Evolutionary conservation across 2,888 invertebrate species (phyloP).

Genomic region (Cryptocephalus moraei): DNA sequence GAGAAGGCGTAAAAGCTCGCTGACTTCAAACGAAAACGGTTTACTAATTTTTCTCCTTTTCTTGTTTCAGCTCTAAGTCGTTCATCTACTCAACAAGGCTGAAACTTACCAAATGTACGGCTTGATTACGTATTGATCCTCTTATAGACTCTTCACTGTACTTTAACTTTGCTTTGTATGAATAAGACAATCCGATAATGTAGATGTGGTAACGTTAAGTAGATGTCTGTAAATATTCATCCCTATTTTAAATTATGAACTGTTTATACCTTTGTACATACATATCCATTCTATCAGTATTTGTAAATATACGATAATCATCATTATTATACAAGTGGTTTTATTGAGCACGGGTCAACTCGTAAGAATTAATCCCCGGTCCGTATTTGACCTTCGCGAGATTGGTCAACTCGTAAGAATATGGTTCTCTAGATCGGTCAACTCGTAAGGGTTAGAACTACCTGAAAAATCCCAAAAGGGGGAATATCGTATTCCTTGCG

Average conservation of each 20-base stretch:
- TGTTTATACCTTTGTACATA: slow-evolving; percentile 30
- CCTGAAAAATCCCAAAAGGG: too few species aligned
- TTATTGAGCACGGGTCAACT: too few species aligned
- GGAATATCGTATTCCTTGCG: too few species aligned
- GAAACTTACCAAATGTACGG: slow-evolving; percentile 29
- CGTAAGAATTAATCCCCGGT: too few species aligned
- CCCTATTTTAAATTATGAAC: slow-evolving; percentile 24
- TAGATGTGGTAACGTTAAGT: slow-evolving; percentile 21
- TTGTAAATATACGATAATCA: slow-evolving; percentile 20
- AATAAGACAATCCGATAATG: slow-evolving; percentile 26
- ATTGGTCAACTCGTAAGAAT: too few species aligned
- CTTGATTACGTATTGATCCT: too few species aligned
- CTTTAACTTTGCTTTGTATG: not conserved
- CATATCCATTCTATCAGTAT: slow-evolving; percentile 21
- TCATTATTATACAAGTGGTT: too few species aligned
- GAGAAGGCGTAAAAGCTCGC: too few species aligned
- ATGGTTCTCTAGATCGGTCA: too few species aligned
- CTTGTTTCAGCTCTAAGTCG: slow-evolving; percentile 22
- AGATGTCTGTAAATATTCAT: slow-evolving; percentile 21
- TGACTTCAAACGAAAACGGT: not conserved
- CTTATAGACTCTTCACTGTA: too few species aligned
- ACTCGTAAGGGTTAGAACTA: too few species aligned
- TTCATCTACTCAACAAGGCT: slow-evolving; percentile 23
- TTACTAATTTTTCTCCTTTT: slow-evolving; percentile 3
- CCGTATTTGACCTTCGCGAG: too few species aligned